Conservation (phyloP, 1,140 invertebrate species). For the Papilio dardanus region DNA sequence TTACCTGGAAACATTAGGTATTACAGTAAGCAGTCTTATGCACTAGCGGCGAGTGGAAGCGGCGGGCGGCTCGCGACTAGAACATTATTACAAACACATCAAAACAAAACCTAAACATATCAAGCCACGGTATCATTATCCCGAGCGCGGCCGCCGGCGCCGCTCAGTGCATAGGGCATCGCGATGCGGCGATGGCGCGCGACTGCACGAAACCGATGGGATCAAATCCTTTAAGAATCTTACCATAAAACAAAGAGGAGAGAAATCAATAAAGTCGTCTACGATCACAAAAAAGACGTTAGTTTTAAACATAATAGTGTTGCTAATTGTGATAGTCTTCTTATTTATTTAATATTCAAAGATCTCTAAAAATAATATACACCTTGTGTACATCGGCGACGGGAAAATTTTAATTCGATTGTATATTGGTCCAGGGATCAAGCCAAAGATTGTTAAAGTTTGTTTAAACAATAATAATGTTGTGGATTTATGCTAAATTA, state of each 20-base stretch:
- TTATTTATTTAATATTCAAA: constrained; percentile 77
- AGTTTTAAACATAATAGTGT: constrained; percentile 75
- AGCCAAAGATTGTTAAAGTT: constrained; percentile 86
- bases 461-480: constrained; percentile 83
- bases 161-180: constrained; percentile 46
- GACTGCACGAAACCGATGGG: constrained; percentile 81
- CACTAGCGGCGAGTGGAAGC: constrained; percentile 30
- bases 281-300: constrained; percentile 77
- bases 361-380: constrained; percentile 68
- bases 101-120: not conserved
- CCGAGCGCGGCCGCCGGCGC: not conserved
- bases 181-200: constrained; percentile 56
- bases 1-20: constrained; percentile 74
- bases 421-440: constrained; percentile 84
- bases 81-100: constrained; percentile 5
- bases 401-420: constrained; percentile 73
- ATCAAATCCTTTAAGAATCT: constrained; percentile 83
- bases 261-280: constrained; percentile 71
- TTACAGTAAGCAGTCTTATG: constrained; percentile 65
- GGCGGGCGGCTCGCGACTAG: not conserved
- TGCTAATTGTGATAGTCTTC: constrained; percentile 81
- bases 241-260: constrained; percentile 78
- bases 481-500: constrained; percentile 82
- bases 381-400: constrained; percentile 70
- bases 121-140: not conserved